These are phyloP conservation scores for Rhagium mordax DNA, from an alignment of 2,888 invertebrate genomes.

Conservation along the genomic window DNA sequence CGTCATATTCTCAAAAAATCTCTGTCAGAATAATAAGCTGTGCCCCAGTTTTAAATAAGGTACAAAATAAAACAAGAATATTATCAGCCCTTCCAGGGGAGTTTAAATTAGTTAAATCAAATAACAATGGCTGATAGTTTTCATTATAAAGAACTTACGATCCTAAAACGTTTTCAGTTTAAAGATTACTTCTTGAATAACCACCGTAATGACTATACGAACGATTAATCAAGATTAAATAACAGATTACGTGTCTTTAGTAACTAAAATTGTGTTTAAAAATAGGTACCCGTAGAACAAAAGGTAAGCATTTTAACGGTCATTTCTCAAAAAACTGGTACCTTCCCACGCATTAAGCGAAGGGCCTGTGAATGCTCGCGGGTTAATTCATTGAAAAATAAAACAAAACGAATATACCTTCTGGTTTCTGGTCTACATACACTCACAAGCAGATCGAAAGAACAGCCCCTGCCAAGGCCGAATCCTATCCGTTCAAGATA, in stretches of 20 bases:
- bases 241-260: neutral
- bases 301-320: slow-evolving; percentile 19
- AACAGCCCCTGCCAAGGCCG: slow-evolving; percentile 9
- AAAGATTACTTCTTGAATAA: neutral
- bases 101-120: too few species aligned
- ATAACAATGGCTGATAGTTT: too few species aligned
- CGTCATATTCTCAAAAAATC: too few species aligned
- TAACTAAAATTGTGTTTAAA: slow-evolving; percentile 7
- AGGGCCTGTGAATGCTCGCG: slow-evolving; percentile 25
- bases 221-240: neutral
- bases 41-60: too few species aligned
- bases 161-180: neutral
- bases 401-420: slow-evolving; percentile 17
- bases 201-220: neutral
- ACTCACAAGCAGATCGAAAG: slow-evolving; percentile 4
- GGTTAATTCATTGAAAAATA: slow-evolving; percentile 15
- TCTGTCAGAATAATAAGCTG: too few species aligned
- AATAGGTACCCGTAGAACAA: slow-evolving; percentile 11
- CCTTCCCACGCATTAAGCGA: slow-evolving; percentile 25
- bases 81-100: too few species aligned
- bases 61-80: too few species aligned
- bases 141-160: too few species aligned
- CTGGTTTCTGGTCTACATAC: neutral
- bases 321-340: slow-evolving; percentile 23
- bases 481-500: slow-evolving; percentile 17